These are phyloP conservation scores for Neocrepidodera transversa DNA, from an alignment of 2,888 invertebrate species.

Conservation along the genomic window DNA sequence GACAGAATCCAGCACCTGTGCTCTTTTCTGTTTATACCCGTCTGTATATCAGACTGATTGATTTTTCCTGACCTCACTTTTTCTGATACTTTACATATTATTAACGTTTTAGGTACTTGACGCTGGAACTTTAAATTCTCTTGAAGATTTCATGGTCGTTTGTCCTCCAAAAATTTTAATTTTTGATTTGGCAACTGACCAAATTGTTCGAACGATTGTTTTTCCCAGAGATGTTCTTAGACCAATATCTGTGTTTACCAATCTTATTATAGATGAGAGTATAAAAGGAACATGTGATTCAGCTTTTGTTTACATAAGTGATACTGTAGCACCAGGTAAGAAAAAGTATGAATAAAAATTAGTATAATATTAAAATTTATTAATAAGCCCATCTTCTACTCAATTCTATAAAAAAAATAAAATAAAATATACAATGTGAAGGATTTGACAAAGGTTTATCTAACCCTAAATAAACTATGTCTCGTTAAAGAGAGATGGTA, in stretches of 20 bases:
- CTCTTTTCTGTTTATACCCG: no score
- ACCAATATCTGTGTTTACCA: constrained; percentile 78
- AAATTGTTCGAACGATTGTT: constrained; percentile 72
- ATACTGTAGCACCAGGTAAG: constrained; percentile 82
- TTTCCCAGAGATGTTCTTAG: constrained; percentile 78
- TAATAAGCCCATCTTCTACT: neutral
- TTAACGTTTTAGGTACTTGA: constrained; percentile 88
- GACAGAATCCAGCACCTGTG: no score
- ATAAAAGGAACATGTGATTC: constrained; percentile 74
- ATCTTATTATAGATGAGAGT: constrained; percentile 79
- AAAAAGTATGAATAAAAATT: neutral
- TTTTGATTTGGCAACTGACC: constrained; percentile 78
- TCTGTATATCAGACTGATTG: no score
- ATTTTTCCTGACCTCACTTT: no score
- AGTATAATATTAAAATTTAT: neutral
- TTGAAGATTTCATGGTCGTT: constrained; percentile 70
- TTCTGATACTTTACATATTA: no score
- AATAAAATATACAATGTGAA: no score
- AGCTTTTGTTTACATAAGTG: constrained; percentile 80
- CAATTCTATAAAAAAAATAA: no score
- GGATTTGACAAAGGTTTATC: no score
- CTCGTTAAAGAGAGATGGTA: no score
- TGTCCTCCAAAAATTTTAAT: constrained; percentile 84
- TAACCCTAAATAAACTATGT: no score
- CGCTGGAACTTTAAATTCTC: constrained; percentile 74